Evolutionary conservation across 2,113 vertebrate species (phyloP).

Genomic region (Pagrus major): DNA sequence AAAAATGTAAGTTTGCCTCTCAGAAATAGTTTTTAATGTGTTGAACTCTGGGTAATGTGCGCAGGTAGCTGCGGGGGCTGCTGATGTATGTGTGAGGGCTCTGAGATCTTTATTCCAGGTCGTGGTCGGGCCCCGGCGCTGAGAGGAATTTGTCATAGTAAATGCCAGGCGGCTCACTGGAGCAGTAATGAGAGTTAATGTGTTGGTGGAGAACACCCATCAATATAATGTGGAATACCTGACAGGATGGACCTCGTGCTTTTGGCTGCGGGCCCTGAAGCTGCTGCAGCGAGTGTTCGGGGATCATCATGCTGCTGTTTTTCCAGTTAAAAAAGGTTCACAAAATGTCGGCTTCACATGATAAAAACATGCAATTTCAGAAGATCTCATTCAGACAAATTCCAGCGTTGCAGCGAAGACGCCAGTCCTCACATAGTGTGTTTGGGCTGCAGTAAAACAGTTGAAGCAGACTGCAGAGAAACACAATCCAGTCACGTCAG

Average conservation of each 20-base stretch:
- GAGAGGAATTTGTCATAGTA: constrained; percentile 55
- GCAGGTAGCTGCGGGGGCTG: constrained; percentile 19
- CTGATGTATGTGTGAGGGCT: constrained; percentile 31
- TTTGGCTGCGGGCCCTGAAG: not conserved
- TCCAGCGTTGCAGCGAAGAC: no score
- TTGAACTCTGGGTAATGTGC: not conserved
- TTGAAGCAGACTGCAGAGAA: no score
- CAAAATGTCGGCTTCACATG: not conserved
- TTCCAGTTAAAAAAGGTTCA: not conserved
- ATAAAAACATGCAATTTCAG: not conserved
- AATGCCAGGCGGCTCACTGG: constrained; percentile 45
- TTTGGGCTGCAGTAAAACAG: no score
- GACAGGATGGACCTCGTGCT: not conserved
- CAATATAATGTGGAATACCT: constrained; percentile 22
- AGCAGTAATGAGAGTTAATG: constrained; percentile 63
- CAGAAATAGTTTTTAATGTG: not conserved
- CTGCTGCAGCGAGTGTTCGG: not conserved
- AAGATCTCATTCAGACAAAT: no score
- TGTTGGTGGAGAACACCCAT: constrained; percentile 26
- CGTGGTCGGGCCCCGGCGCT: not conserved
- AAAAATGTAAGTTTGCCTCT: not conserved
- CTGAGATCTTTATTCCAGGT: constrained; percentile 29
- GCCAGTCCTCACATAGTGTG: no score
- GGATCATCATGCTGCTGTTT: not conserved
- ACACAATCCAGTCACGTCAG: no score